A percentile compares a stretch with the other conserved stretches of the same genome.
These are phyloP conservation scores for Aurelia sp. DNA, from an alignment of 30 jellyfish, hydroid and myxozoan species.

Conservation along the genomic window DNA sequence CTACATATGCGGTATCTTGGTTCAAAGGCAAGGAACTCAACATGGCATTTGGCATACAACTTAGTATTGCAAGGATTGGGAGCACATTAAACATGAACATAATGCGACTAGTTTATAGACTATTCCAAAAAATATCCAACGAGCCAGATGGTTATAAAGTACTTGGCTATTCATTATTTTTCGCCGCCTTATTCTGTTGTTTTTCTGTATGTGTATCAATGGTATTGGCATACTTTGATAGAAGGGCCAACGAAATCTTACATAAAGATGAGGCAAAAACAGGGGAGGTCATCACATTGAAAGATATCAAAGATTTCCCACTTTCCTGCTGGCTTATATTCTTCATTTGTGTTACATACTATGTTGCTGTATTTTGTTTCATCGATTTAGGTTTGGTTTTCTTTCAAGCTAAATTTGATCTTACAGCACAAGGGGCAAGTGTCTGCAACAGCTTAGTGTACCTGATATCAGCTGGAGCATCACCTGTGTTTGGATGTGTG, in stretches of 20 bases:
- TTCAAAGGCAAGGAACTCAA: slow-evolving; percentile 92
- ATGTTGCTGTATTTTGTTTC: slow-evolving; percentile 96
- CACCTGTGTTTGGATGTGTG: slow-evolving; percentile 90
- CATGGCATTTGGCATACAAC: slow-evolving; percentile 93
- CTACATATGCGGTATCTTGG: slow-evolving; percentile 96
- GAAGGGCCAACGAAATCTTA: slow-evolving; percentile 84
- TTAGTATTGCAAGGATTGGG: slow-evolving; percentile 96
- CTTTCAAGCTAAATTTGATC: slow-evolving; percentile 81
- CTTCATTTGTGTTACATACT: slow-evolving; percentile 92
- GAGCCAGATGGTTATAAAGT: slow-evolving; percentile 39
- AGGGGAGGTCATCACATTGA: slow-evolving; percentile 87
- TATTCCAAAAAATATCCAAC: slow-evolving; percentile 1
- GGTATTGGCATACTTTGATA: slow-evolving; percentile 83
- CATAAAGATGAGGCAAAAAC: slow-evolving; percentile 88
- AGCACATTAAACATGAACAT: slow-evolving; percentile 97
- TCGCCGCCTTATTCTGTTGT: slow-evolving; percentile 73
- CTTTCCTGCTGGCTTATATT: slow-evolving; percentile 93
- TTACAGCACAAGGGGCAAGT: slow-evolving; percentile 56
- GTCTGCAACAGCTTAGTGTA: slow-evolving; percentile 92
- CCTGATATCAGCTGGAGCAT: slow-evolving; percentile 98
- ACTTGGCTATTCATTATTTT: slow-evolving; percentile 83
- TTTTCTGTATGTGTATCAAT: slow-evolving; percentile 79
- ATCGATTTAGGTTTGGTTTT: slow-evolving; percentile 90
- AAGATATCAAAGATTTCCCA: slow-evolving; percentile 96
- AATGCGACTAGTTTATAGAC: slow-evolving; percentile 83